These are phyloP conservation scores for Ceyx melanurus DNA, from an alignment of 2,113 vertebrate genomes.

Conservation along the genomic window DNA sequence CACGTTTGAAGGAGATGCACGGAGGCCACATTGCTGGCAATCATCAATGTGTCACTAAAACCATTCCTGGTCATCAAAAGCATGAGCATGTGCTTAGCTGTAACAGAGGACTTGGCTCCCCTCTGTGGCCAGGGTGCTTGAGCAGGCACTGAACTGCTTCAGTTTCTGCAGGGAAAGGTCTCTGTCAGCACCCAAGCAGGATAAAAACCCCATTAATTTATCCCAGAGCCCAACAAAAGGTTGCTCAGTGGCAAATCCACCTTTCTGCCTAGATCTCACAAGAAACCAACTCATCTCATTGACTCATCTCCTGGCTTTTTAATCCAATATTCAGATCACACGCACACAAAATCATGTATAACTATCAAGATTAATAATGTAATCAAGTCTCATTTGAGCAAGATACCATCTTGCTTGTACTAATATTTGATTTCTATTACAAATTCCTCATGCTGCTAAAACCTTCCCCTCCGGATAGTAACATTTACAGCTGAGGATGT, in stretches of 20 bases:
- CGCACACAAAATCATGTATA: background rate
- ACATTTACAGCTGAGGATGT: background rate
- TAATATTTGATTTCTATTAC: constrained; percentile 61
- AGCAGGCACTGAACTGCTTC: background rate
- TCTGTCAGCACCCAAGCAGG: background rate
- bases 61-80: background rate
- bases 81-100: accelerated
- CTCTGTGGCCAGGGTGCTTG: accelerated
- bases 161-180: background rate
- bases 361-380: constrained; percentile 40
- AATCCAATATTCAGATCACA: constrained; percentile 3
- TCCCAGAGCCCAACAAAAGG: background rate
- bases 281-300: background rate
- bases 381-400: constrained; percentile 39
- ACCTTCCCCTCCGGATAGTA: background rate
- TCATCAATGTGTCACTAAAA: background rate
- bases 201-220: background rate
- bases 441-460: constrained; percentile 28
- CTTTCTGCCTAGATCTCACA: background rate
- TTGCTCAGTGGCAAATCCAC: background rate
- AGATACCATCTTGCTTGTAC: constrained; percentile 60
- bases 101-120: background rate
- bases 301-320: background rate
- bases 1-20: background rate
- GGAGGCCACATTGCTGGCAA: background rate